A percentile compares a stretch with the other conserved stretches of the same genome.
These are phyloP conservation scores for Serinus canaria DNA, from an alignment of 2,113 vertebrate species.

Conservation along the genomic window DNA sequence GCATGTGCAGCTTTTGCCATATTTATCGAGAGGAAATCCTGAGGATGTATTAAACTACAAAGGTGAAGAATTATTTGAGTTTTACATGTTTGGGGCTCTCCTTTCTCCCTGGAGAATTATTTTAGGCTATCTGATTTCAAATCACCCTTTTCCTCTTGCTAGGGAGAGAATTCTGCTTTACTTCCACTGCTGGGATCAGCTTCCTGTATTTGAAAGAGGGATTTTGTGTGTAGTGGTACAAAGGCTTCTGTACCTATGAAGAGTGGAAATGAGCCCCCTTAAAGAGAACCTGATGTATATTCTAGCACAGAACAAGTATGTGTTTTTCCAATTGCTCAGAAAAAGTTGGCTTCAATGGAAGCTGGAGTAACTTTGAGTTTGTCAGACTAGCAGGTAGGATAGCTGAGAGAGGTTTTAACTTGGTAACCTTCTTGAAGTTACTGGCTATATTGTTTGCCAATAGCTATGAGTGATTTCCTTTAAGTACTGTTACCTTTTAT, in stretches of 20 bases:
- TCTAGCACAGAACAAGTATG: not conserved
- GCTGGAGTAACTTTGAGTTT: not conserved
- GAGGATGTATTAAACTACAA: conserved; percentile 50
- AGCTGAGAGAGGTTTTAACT: not conserved
- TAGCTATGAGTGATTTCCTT: not conserved
- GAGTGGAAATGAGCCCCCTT: not conserved
- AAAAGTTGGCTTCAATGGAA: not conserved
- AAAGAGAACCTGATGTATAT: not conserved
- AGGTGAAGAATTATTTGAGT: not conserved
- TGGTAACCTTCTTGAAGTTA: not conserved
- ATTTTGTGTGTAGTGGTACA: not conserved
- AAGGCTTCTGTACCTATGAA: not conserved
- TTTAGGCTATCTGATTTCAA: not conserved
- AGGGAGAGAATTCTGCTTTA: not conserved
- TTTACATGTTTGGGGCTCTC: not conserved
- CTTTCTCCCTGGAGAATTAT: conserved; percentile 6
- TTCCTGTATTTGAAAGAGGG: not conserved
- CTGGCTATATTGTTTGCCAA: not conserved
- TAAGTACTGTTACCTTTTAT: not conserved
- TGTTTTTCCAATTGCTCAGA: not conserved
- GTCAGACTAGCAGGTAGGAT: not conserved
- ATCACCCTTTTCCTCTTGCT: not conserved
- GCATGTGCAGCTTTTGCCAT: conserved; percentile 1
- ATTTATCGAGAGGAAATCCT: conserved; percentile 59
- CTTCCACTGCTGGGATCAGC: not conserved